Base-by-base conservation (phyloP, 2,113 vertebrate species). In the Burhinus bistriatus region DNA sequence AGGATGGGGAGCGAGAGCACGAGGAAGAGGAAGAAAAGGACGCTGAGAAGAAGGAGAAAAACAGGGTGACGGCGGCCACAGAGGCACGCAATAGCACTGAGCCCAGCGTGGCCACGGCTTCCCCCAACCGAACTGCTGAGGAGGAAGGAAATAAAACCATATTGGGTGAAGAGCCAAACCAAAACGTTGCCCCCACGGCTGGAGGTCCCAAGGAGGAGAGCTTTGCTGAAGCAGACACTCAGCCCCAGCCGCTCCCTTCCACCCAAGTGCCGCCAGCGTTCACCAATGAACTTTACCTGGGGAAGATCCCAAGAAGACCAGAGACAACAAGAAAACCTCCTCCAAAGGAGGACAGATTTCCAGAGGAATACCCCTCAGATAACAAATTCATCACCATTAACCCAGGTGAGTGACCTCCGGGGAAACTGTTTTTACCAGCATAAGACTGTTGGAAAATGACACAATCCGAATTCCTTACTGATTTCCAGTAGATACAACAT, bases 341-440 rank as follows among this genome's bases (percentile, higher is more conserved):
- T 91, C 96, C 95, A 36, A 96, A 89, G 69, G 96, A 97, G 29
- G 95, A 97, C 91, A 93, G 96, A 19, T 96, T 97, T 92, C 95
- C 95, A 9, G 98, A 98, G 90, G 97, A 95, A 62, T 87, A 92
- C 61, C 95, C 93, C 34, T 95, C 94, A 40, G 98, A 98, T 51
- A 98, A 98, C 93, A 98, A 96, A 96, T 98, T 99, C 71, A 98
- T 99, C 98, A 99, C 98, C 61, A 98, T 99, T 83, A 98, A 99
- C 70, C 99, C 98, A 97, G 99, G 99, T 99, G 93, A 98, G 99
- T 96, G 72, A 58, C n/a, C 32, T 87, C 44, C 0, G 0, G 12
- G 44, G 38, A 70, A 73, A 38, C 11, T 5, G 1, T 12, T 71
- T 77, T 66, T 76, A 57, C 36, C 18, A 47, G 10, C 1, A 0